Evolutionary conservation across 1,140 invertebrate genomes (phyloP), one percentile per base, ranked within the genome.

Genomic region (Drosophila quadrilineata): DNA sequence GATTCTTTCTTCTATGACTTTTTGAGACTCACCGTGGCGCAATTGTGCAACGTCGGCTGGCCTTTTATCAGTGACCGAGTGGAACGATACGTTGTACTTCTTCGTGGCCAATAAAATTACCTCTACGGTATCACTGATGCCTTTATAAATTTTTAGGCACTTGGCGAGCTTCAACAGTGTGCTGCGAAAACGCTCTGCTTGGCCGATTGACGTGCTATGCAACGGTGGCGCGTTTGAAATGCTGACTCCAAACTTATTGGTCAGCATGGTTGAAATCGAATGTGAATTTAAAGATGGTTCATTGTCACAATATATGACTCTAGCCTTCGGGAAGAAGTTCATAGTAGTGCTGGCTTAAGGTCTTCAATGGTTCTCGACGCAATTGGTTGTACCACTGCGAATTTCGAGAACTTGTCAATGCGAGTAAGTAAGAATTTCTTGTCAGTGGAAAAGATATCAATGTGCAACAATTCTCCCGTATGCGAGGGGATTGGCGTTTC

Each of bases 371-470:
- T n/a, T n/a, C n/a, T n/a, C n/a, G n/a, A n/a, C n/a, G n/a, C n/a
- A n/a, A n/a, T n/a, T 26, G 26, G 40, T 2, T 54, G 38, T 6
- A 54, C 14, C 10, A 33, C 12, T 0, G n/a, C n/a, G 14, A 48
- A 48, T 19, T 48, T 48, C 0, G 45, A 48, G n/a, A 48, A 48
- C n/a, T 48, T 31, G 31, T n/a, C n/a, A n/a, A n/a, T n/a, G n/a
- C n/a, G n/a, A n/a, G n/a, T n/a, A n/a, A n/a, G n/a, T n/a, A n/a
- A n/a, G n/a, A n/a, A n/a, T n/a, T n/a, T n/a, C n/a, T n/a, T n/a
- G n/a, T n/a, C n/a, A n/a, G n/a, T n/a, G n/a, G n/a, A n/a, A n/a
- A n/a, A n/a, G n/a, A n/a, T n/a, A n/a, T n/a, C n/a, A n/a, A n/a
- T n/a, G n/a, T n/a, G n/a, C n/a, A n/a, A n/a, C n/a, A n/a, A n/a